phyloP scores from a whole-genome alignment of 1,140 invertebrate genomes.

The Ceratitis capitata region DNA sequence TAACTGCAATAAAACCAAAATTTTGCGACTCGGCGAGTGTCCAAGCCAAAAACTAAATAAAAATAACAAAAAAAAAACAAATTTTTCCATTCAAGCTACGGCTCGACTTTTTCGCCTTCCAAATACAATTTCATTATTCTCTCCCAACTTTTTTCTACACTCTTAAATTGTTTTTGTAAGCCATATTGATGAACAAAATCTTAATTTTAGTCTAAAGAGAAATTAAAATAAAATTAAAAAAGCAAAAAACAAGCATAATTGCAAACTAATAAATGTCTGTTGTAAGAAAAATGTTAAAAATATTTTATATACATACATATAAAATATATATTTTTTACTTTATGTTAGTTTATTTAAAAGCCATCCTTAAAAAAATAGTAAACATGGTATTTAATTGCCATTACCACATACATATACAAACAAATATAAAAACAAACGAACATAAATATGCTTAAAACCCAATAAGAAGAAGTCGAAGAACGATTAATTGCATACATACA shows the following conservation, averaged over 20 bases:
- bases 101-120: too few relatives aligned
- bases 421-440: neutral
- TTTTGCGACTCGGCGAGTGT: too few relatives aligned
- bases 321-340: neutral
- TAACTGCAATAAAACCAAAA: slow-evolving; percentile 9
- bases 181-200: slow-evolving; percentile 19
- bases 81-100: too few relatives aligned
- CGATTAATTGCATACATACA: neutral
- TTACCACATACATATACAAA: neutral
- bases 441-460: neutral
- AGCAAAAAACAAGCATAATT: neutral
- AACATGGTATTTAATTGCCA: neutral
- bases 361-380: neutral
- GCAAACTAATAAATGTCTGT: neutral
- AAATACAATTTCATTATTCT: neutral
- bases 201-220: slow-evolving; percentile 15
- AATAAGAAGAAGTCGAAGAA: neutral
- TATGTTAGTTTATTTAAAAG: slow-evolving; percentile 36
- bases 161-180: neutral
- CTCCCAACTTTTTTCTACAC: neutral
- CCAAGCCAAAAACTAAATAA: too few relatives aligned
- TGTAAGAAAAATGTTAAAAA: slow-evolving; percentile 41
- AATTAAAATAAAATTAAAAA: neutral
- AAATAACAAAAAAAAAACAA: too few relatives aligned
- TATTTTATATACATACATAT: slow-evolving; percentile 12